Conservation (phyloP, 1,140 invertebrate species). For the Cataglyphis hispanica region DNA sequence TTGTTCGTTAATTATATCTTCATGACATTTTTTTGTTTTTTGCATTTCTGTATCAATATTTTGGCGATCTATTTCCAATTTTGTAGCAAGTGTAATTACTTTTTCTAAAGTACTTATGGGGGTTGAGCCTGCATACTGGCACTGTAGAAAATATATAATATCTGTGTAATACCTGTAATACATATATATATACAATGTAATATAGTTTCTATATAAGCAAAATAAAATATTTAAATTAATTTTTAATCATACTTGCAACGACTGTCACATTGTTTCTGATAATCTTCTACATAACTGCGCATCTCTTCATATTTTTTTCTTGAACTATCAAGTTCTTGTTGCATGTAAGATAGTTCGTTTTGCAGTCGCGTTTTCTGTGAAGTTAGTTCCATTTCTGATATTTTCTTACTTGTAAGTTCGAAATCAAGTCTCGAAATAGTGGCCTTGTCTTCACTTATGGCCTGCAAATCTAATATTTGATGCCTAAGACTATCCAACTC, state of each 20-base stretch:
- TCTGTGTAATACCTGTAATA: slow-evolving; percentile 68
- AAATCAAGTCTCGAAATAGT: slow-evolving; percentile 87
- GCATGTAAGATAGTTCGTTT: slow-evolving; percentile 74
- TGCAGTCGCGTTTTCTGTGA: slow-evolving; percentile 72
- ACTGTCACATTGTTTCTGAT: slow-evolving; percentile 75
- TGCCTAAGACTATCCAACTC: slow-evolving; percentile 89
- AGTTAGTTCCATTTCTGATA: slow-evolving; percentile 74
- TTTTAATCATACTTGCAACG: slow-evolving; percentile 76
- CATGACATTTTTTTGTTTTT: slow-evolving; percentile 70
- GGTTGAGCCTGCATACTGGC: slow-evolving; percentile 80
- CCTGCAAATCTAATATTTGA: slow-evolving; percentile 89
- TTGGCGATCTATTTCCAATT: slow-evolving; percentile 74
- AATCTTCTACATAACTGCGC: slow-evolving; percentile 73
- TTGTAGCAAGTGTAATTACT: slow-evolving; percentile 68
- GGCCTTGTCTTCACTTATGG: slow-evolving; percentile 88
- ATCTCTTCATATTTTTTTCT: slow-evolving; percentile 72
- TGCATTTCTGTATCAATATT: slow-evolving; percentile 79
- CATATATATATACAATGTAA: background rate
- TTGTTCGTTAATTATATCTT: slow-evolving; percentile 75
- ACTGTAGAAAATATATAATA: slow-evolving; percentile 79
- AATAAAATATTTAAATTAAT: slow-evolving; percentile 5
- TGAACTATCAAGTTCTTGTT: slow-evolving; percentile 74
- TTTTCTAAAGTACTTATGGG: slow-evolving; percentile 78
- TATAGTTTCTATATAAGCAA: background rate
- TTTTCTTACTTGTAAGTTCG: slow-evolving; percentile 79